phyloP scores from a whole-genome alignment of 2,888 invertebrate genomes.

The Lysandra coridon region DNA sequence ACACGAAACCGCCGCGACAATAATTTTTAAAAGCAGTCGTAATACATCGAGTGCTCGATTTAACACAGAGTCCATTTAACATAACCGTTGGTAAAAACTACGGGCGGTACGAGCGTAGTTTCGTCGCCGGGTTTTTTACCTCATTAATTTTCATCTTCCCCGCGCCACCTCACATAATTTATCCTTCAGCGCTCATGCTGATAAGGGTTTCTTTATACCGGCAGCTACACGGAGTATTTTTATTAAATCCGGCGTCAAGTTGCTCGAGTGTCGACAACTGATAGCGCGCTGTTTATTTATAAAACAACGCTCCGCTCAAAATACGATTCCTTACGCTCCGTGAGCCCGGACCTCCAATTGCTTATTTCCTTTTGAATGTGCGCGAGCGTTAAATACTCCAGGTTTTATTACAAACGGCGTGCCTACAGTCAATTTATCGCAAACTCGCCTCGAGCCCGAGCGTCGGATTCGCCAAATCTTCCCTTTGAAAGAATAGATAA shows the following conservation, averaged over 20 bases:
- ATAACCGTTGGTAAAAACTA: constrained; percentile 39
- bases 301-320: constrained; percentile 72
- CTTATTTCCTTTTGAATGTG: constrained; percentile 40
- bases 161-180: constrained; percentile 74
- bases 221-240: constrained; percentile 58
- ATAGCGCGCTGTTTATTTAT: constrained; percentile 76
- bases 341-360: constrained; percentile 39
- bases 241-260: constrained; percentile 69
- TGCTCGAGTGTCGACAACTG: constrained; percentile 75
- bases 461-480: constrained; percentile 28
- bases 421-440: constrained; percentile 45
- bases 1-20: background rate
- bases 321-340: constrained; percentile 56
- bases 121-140: constrained; percentile 60
- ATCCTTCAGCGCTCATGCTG: constrained; percentile 74
- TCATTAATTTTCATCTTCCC: constrained; percentile 79
- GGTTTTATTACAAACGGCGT: constrained; percentile 43
- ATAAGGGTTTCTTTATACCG: constrained; percentile 71
- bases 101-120: constrained; percentile 41
- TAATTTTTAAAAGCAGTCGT: constrained; percentile 9
- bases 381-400: constrained; percentile 41
- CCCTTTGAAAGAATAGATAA: constrained; percentile 29
- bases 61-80: constrained; percentile 32
- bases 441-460: constrained; percentile 38
- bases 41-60: constrained; percentile 25